Base-by-base conservation (phyloP, 2,113 vertebrate genomes). In the Barnardius zonarius region DNA sequence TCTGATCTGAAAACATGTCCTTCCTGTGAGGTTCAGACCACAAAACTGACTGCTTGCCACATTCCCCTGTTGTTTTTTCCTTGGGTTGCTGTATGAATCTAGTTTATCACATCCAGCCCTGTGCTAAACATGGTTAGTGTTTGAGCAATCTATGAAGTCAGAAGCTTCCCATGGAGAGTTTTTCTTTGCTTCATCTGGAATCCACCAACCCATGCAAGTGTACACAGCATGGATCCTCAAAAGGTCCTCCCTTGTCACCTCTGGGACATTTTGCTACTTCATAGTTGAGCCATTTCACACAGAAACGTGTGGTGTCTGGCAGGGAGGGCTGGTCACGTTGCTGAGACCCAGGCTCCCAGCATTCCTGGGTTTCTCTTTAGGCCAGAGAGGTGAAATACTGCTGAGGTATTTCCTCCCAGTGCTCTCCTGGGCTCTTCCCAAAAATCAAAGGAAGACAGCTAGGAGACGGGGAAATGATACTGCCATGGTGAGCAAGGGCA, bases 21-120 rank as follows among this genome's bases (percentile, higher is more conserved):
- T 96, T 96, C 96, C 92, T 94, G 86, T 90, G 93, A 93, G 83
- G 95, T 88, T 95, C 93, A 93, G 93, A 95, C 95, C 96, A 96
- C 93, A 95, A 90, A 96, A 84, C 93, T 96, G 95, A 94, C 95
- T 95, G 90, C 80, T 63, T 96, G 93, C 95, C 93, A 96, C 88
- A 78, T 92, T 96, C 73, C 69, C 66, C 73, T 88, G 90, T 90
- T 95, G 90, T 95, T 96, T 95, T 96, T 89, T 57, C 39, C 92
- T 91, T 72, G 83, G 55, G 76, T 93, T 1, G 4, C 69, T 72
- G 84, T 93, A 52, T 82, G 95, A 93, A 80, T 94, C 73, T 37
- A 68, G 83, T 95, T 96, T 96, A 96, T 92, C 96, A 88, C 83
- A 95, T 94, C 95, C 90, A 96, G 79, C 48, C 31, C 92, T 82